Base-by-base conservation (phyloP, 2,888 invertebrate species). In the Harmothoe impar region DNA sequence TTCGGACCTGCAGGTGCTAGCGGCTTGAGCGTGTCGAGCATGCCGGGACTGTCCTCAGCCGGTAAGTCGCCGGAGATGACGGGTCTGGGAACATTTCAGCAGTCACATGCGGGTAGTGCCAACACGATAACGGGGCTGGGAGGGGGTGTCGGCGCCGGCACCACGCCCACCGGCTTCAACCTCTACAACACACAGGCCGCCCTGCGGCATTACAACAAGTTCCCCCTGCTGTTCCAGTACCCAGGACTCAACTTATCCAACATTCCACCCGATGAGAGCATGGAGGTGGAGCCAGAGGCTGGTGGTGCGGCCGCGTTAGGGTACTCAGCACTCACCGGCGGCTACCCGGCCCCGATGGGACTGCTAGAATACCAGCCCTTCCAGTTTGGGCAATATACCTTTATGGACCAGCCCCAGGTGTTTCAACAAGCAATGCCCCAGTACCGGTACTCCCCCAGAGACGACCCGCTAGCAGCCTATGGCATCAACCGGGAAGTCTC, bases 241-340 rank as follows among this genome's bases (percentile, higher is more conserved):
- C 51, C 89, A 33, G 89, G 91, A n/a, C 54, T 91, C 31, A 89
- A 91, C 35, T 62, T 91, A 35, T 62, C 89, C 84, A 91, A 81
- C 84, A 91, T 91, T 81, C 91, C 91, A n/a, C 51, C 88, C 23
- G 88, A 88, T 31, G 33, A 54, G 5, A 51, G 62, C 52, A 88
- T 84, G 89, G 88, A 84, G 51, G 85, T 91, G 89, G 91, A 89
- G 54, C 1, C 78, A 5, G 86, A 85, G 29, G 68, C 90, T 17
- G 43, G 23, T 25, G 31, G 23, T 17, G 51, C n/a, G 15, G 72
- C 77, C 0, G n/a, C 78, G 35, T 43, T 72, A 1, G 51, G 43
- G 20, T 31, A 78, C 29, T 23, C 33, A 25, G 51, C 78, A 12
- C 33, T 77, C 20, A 17, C 52, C 7, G 35, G 43, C 0, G n/a